phyloP scores from a whole-genome alignment of 2,113 vertebrate species.

The Ramphastos sulfuratus region DNA sequence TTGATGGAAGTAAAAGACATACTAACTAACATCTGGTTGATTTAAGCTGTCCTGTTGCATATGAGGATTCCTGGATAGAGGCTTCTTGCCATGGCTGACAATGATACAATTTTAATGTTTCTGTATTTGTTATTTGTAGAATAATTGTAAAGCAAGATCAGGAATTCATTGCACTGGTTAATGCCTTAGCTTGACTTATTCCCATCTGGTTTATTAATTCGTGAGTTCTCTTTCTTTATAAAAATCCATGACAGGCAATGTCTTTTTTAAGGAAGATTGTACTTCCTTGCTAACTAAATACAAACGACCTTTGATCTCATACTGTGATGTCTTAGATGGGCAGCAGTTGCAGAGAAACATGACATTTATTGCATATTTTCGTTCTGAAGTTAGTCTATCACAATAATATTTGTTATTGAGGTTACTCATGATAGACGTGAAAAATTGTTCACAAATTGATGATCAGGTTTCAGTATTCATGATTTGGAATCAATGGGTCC shows the following conservation, averaged over 20 bases:
- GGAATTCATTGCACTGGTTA: background rate
- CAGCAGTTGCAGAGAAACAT: background rate
- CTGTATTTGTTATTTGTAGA: background rate
- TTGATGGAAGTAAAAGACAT: background rate
- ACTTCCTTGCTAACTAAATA: background rate
- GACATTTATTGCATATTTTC: background rate
- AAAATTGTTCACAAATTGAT: background rate
- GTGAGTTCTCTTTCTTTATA: slow-evolving; percentile 40
- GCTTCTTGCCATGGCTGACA: background rate
- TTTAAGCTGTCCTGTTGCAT: background rate
- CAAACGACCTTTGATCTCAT: background rate
- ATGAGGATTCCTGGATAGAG: background rate
- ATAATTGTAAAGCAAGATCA: background rate
- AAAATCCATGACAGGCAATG: background rate
- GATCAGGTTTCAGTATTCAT: background rate
- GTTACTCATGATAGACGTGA: background rate
- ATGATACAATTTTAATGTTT: background rate
- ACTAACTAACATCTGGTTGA: background rate
- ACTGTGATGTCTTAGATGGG: background rate
- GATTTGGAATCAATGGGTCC: background rate
- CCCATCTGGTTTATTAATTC: slow-evolving; percentile 34
- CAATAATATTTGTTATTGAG: background rate
- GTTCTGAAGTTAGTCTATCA: background rate
- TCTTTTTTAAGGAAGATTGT: background rate
- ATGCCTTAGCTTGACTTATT: background rate